Evolutionary conservation across 2,888 invertebrate genomes (phyloP), one percentile per base, ranked within the genome.

Genomic region (Ophonus ardosiacus): DNA sequence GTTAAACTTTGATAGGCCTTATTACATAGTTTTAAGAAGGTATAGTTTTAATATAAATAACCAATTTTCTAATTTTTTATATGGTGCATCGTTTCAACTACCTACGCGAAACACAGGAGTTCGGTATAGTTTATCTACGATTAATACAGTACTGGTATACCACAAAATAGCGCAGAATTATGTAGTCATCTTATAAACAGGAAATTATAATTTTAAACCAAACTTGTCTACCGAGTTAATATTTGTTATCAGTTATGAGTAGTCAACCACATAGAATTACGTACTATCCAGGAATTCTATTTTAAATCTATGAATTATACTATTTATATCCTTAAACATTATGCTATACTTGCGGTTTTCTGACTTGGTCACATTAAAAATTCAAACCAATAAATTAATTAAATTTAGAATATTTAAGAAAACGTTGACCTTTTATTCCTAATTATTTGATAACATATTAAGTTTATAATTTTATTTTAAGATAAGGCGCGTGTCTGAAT

Each of bases 191-290:
- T 31, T 31, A 31, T 43, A 43, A 13, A 74, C 71, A 43, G 71
- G 71, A 74, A 43, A 18, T 18, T 15, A 38, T 68, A 38, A 68
- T 38, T n/a, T 68, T n/a, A 31, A 40, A 18, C 17, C 43, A 74
- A 43, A 74, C 8, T 68, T 38, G 17, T 17, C 18, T 74, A 43
- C 68, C 17, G 24, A 15, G 71, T 74, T 24, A 31, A 31, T 68
- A 68, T n/a, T n/a, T 68, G 51, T 74, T 43, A 74, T 74, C 71
- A 43, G 8, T 18, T 15, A 74, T 74, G 68, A 68, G 31, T 68
- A 68, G 18, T 17, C 8, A 43, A 40, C 43, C 43, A 74, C 71
- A 17, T 17, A 18, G 17, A 17, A 74, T 18, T 43, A 15, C 18
- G 8, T 13, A 7, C 3, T 74, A 15, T 74, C 43, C 43, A 0